Conservation (phyloP, 2,113 vertebrate genomes). For the Tringa solitaria region DNA sequence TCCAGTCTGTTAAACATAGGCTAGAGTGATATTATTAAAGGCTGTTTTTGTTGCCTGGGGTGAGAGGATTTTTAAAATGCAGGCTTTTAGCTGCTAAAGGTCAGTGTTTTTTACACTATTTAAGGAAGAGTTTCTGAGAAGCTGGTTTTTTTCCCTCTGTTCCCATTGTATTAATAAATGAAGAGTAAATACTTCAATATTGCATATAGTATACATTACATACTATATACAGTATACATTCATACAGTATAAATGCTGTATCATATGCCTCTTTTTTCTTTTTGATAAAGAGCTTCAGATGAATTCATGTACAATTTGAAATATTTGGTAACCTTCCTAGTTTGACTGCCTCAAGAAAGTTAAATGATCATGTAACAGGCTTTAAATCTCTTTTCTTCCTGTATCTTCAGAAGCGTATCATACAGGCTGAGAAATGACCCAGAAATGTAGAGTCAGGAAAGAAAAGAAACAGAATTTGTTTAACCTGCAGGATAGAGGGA, state of each 20-base stretch:
- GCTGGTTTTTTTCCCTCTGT: not conserved
- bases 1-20: not conserved
- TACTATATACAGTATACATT: not conserved
- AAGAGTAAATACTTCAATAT: not conserved
- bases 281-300: not conserved
- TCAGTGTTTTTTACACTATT: not conserved
- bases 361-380: not conserved
- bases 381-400: not conserved
- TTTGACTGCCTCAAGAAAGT: not conserved
- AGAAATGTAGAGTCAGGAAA: not conserved
- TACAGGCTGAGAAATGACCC: not conserved
- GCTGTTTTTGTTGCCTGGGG: not conserved
- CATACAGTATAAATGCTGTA: not conserved
- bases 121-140: not conserved
- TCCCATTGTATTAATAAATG: not conserved
- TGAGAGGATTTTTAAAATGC: not conserved
- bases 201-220: not conserved
- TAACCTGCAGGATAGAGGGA: not conserved
- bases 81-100: not conserved
- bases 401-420: not conserved
- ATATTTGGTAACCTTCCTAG: not conserved
- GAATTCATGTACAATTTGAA: not conserved
- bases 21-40: not conserved
- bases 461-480: not conserved
- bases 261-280: not conserved